Evolutionary conservation across 1,140 invertebrate species (phyloP).

Genomic region (Temnothorax curvispinosus): DNA sequence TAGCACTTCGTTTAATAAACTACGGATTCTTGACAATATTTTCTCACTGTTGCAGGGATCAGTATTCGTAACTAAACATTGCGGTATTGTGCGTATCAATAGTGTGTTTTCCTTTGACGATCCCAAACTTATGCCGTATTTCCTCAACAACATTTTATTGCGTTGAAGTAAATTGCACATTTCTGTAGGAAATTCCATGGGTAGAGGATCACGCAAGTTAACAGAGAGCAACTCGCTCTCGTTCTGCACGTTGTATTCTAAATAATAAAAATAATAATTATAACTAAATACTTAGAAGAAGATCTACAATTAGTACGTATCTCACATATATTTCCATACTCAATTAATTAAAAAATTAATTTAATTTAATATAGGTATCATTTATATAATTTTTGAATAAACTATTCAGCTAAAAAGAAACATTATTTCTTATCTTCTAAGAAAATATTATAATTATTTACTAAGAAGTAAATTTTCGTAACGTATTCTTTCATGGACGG

Average conservation of each 20-base stretch:
- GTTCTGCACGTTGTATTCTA: slow-evolving; percentile 78
- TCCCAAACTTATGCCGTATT: slow-evolving; percentile 78
- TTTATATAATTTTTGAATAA: neutral
- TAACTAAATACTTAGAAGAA: neutral
- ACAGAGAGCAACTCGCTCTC: slow-evolving; percentile 74
- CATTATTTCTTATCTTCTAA: neutral
- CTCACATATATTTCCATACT: neutral
- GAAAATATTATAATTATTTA: slow-evolving; percentile 62
- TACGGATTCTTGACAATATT: slow-evolving; percentile 68
- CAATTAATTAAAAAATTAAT: neutral
- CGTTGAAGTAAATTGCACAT: slow-evolving; percentile 67
- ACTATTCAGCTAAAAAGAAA: neutral
- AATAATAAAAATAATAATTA: slow-evolving; percentile 52
- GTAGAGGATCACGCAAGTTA: slow-evolving; percentile 75
- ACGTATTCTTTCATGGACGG: slow-evolving; percentile 83
- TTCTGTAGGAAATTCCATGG: slow-evolving; percentile 72
- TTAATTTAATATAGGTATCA: neutral
- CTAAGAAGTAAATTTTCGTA: slow-evolving; percentile 82
- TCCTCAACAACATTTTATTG: slow-evolving; percentile 70
- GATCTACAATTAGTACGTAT: neutral
- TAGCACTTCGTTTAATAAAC: slow-evolving; percentile 79
- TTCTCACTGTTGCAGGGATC: slow-evolving; percentile 67
- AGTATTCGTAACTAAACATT: slow-evolving; percentile 79
- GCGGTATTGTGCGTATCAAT: slow-evolving; percentile 76
- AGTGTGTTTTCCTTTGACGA: slow-evolving; percentile 66